A percentile compares a stretch with the other conserved stretches of the same genome.
These are phyloP conservation scores for Dolichotis patagonum DNA, from an alignment of 2,113 vertebrate genomes.

Conservation along the genomic window DNA sequence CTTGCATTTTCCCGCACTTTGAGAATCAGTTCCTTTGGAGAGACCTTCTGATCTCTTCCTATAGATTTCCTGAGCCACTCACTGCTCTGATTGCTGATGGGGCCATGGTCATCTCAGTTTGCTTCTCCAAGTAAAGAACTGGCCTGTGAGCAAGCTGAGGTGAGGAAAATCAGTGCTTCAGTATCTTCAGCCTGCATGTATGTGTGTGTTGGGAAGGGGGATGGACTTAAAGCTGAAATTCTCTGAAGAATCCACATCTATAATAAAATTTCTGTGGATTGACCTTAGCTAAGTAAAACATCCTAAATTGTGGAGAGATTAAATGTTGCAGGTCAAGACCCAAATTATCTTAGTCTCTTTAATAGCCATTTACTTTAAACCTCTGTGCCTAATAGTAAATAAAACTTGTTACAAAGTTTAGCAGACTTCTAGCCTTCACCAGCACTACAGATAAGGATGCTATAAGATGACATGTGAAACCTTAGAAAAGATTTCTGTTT, in stretches of 20 bases:
- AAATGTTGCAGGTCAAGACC: background rate
- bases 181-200: background rate
- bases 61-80: slow-evolving; percentile 1
- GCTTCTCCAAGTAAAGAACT: background rate
- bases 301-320: background rate
- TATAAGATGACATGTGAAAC: background rate
- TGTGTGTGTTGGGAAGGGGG: too few relatives aligned
- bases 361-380: background rate
- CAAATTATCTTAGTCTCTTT: background rate
- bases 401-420: background rate
- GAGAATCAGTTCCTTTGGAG: background rate
- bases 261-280: background rate
- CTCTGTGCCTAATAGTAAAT: background rate
- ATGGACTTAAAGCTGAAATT: background rate
- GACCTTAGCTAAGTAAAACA: background rate
- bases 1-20: slow-evolving; percentile 10
- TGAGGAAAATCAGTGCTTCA: too few relatives aligned
- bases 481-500: background rate
- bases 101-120: background rate
- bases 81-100: background rate
- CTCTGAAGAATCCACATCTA: background rate
- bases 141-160: background rate
- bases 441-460: background rate
- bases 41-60: background rate
- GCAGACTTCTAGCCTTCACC: background rate